A percentile compares a stretch with the other conserved stretches of the same genome.
Evolutionary conservation across 2,797 vertebrate species (phyloP).

Genomic region (Alcedo atthis): DNA sequence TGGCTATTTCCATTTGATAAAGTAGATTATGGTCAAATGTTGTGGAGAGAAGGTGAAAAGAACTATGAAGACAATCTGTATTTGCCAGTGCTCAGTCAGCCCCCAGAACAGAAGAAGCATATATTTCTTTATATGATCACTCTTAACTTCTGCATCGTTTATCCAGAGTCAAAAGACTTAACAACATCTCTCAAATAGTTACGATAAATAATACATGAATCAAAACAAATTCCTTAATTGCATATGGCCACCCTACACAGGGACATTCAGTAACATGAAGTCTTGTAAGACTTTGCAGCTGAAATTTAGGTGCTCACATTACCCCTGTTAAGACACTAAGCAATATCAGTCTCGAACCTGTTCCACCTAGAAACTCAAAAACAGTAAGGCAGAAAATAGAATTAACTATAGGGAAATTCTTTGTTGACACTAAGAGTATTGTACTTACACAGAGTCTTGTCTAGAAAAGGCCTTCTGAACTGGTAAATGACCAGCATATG

Average conservation of each 20-base stretch:
- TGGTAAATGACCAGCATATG: neutral
- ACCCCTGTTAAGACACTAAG: neutral
- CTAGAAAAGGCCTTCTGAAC: neutral
- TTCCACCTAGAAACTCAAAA: neutral
- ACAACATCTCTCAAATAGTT: neutral
- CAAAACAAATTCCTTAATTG: neutral
- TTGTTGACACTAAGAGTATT: neutral
- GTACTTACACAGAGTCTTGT: neutral
- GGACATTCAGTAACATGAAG: neutral
- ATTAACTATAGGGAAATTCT: neutral
- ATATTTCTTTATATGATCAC: neutral
- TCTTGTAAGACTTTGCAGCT: neutral
- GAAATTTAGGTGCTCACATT: neutral
- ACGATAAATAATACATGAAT: neutral
- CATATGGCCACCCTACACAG: neutral
- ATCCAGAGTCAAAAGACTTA: neutral
- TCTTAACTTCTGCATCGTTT: neutral
- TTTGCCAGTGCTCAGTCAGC: neutral
- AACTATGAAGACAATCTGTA: neutral
- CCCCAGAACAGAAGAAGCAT: neutral
- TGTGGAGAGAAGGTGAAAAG: neutral
- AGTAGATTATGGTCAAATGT: neutral
- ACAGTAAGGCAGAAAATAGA: neutral
- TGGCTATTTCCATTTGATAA: neutral
- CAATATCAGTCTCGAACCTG: neutral